Conservation (phyloP, 2,113 vertebrate genomes). For the Madoqua kirkii region DNA sequence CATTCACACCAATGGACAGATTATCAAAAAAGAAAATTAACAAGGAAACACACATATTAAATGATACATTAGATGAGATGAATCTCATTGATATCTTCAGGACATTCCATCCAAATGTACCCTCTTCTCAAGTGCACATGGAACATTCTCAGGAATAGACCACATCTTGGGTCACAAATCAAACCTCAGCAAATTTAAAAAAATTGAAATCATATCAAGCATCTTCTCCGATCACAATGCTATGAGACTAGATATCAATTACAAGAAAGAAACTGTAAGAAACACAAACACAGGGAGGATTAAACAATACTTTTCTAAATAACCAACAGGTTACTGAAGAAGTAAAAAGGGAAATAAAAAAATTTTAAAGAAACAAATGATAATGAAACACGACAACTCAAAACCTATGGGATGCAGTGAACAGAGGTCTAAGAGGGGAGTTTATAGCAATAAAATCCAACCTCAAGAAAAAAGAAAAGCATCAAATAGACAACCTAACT, state of each 20-base stretch:
- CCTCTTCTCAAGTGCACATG: neutral
- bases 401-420: neutral
- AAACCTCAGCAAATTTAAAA: neutral
- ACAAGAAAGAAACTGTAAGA: neutral
- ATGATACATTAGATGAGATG: neutral
- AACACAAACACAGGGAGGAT: neutral
- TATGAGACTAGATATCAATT: neutral
- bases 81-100: neutral
- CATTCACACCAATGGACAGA: neutral
- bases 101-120: neutral
- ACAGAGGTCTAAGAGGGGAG: neutral
- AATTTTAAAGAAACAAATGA: neutral
- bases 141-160: neutral
- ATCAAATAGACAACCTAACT: neutral
- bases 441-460: neutral
- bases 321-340: neutral
- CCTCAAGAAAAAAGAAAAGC: neutral
- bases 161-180: neutral
- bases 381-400: rapidly evolving
- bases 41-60: neutral
- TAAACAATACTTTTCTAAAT: neutral
- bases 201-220: neutral
- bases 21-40: neutral
- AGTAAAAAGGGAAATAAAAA: neutral
- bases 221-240: neutral